phyloP scores from a whole-genome alignment of 2,888 invertebrate genomes.

The Zaprionus lineosus region DNA sequence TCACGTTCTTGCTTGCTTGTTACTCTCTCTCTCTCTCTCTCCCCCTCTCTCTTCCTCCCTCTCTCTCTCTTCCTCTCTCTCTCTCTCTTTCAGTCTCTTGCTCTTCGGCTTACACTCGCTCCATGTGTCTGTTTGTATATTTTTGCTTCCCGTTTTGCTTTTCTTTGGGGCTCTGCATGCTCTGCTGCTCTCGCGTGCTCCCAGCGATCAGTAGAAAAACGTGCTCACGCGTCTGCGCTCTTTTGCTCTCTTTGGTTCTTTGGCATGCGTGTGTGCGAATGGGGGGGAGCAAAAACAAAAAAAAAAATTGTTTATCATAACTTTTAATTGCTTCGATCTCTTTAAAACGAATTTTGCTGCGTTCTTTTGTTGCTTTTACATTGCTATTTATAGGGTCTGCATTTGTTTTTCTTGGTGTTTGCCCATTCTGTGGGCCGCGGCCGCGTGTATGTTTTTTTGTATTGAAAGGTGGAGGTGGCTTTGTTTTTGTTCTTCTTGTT shows the following conservation, averaged over 20 bases:
- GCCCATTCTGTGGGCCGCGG: conserved; percentile 15
- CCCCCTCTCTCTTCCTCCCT: background rate
- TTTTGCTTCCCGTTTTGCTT: too few relatives aligned
- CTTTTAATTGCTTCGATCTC: conserved; percentile 72
- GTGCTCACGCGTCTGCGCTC: background rate
- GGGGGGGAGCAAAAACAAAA: conserved; percentile 17
- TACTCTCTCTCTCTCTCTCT: conserved; percentile 18
- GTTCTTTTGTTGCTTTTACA: conserved; percentile 42
- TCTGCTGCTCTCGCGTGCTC: background rate
- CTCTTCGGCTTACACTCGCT: conserved; percentile 8
- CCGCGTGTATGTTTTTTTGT: too few relatives aligned
- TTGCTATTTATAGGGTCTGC: conserved; percentile 55
- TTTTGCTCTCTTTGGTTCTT: conserved; percentile 13
- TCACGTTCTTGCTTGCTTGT: conserved; percentile 19
- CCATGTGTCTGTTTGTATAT: conserved; percentile 24
- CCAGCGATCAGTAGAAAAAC: background rate
- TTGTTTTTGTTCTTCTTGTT: conserved; percentile 9
- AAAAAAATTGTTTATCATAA: conserved; percentile 67
- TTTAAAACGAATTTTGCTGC: conserved; percentile 47
- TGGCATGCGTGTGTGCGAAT: conserved; percentile 29
- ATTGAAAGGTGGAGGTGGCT: conserved; percentile 20
- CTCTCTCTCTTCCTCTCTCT: background rate
- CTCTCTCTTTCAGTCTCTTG: conserved; percentile 34
- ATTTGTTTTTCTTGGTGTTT: conserved; percentile 30
- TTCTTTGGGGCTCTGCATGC: conserved; percentile 8